Conservation (phyloP, 2,113 vertebrate genomes). For the Orthonyx spaldingii region DNA sequence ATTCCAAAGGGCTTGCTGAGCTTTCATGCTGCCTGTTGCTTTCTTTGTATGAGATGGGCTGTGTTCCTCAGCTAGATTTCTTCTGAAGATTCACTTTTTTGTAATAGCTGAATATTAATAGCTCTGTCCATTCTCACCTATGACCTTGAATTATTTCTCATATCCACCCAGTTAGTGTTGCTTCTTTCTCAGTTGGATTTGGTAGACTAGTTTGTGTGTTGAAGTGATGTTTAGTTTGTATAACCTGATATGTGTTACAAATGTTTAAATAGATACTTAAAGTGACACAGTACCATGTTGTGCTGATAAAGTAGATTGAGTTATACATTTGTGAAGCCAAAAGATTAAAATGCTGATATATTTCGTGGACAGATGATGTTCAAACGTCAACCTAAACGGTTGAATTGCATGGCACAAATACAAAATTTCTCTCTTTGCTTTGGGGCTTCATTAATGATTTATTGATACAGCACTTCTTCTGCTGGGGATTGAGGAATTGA, state of each 20-base stretch:
- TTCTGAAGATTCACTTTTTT: background rate
- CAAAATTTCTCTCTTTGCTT: background rate
- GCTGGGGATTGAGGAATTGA: background rate
- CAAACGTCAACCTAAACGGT: rapidly evolving
- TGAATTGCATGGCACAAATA: background rate
- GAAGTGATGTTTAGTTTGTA: background rate
- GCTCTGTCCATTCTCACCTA: background rate
- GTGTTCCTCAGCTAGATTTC: background rate
- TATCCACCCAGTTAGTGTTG: background rate
- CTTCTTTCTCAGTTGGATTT: background rate
- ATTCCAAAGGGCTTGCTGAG: background rate
- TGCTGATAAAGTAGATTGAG: background rate
- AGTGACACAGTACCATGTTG: background rate
- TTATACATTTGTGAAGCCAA: background rate
- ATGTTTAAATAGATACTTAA: background rate
- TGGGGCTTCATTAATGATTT: background rate
- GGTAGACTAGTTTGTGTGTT: background rate
- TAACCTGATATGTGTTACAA: background rate
- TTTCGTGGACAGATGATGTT: background rate
- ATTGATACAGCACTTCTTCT: background rate
- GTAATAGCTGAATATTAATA: background rate
- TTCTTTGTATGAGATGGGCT: background rate
- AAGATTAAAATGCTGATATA: background rate
- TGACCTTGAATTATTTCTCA: background rate
- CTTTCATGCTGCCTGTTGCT: background rate